Evolutionary conservation across 2,113 vertebrate genomes (phyloP).

Genomic region (Microtus richardsoni): DNA sequence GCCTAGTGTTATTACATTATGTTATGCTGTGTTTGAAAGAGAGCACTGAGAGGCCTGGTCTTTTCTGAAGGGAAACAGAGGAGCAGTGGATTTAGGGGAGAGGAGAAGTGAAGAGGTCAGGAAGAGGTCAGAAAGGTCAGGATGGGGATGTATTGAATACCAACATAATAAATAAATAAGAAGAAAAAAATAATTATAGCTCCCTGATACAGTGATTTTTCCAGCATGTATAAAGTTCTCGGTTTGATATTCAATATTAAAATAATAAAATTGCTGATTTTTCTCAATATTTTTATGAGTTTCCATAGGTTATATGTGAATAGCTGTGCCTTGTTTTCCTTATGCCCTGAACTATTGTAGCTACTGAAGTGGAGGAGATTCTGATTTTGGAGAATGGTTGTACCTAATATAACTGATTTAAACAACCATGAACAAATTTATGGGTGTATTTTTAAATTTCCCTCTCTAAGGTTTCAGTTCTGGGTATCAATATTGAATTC

Average conservation of each 20-base stretch:
- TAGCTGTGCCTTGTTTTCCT: background rate
- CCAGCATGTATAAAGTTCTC: background rate
- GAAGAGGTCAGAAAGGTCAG: accelerated
- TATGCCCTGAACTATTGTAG: background rate
- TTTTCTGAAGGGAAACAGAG: background rate
- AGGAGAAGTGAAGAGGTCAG: accelerated
- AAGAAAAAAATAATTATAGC: background rate
- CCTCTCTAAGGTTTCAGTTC: background rate
- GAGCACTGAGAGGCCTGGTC: background rate
- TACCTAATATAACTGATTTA: background rate
- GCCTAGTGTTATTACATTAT: background rate
- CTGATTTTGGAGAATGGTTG: background rate
- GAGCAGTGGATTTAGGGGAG: background rate
- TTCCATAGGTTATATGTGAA: background rate
- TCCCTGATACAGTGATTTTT: background rate
- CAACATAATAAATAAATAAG: background rate
- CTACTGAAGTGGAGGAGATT: background rate
- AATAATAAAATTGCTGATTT: too few relatives aligned
- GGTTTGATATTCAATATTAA: background rate
- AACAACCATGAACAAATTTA: background rate
- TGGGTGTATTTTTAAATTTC: background rate
- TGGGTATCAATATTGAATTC: background rate
- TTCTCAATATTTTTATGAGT: background rate
- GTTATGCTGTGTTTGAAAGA: background rate
- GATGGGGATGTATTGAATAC: background rate